Evolutionary conservation across 2,888 invertebrate species (phyloP).

Genomic region (Sicus ferrugineus): DNA sequence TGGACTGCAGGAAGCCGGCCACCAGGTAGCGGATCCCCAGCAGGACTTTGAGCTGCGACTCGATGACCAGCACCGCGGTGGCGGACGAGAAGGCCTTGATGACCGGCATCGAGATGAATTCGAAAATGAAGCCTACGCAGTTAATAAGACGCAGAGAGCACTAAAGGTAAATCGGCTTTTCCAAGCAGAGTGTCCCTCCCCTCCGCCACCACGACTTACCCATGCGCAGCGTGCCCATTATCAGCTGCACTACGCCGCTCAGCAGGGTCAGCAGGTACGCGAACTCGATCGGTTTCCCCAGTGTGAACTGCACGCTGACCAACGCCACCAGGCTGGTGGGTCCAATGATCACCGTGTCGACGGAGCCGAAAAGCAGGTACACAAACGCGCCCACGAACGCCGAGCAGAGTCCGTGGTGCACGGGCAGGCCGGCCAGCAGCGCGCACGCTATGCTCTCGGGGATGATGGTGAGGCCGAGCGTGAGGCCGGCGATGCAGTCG

Average conservation of each 20-base stretch:
- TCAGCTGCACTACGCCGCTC: conserved; percentile 78
- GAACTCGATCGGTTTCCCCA: conserved; percentile 75
- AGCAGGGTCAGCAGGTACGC: conserved; percentile 80
- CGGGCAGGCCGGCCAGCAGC: conserved; percentile 80
- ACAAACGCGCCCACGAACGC: conserved; percentile 88
- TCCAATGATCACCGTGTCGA: conserved; percentile 81
- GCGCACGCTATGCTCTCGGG: conserved; percentile 97
- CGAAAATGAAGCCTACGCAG: conserved; percentile 78
- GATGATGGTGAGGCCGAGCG: conserved; percentile 89
- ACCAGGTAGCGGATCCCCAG: conserved; percentile 77
- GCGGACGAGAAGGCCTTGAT: conserved; percentile 89
- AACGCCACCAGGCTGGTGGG: conserved; percentile 86
- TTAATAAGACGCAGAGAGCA: too few species aligned
- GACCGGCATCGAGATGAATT: conserved; percentile 85
- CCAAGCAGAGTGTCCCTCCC: neutral
- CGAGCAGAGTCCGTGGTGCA: conserved; percentile 92
- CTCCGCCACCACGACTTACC: conserved; percentile 67
- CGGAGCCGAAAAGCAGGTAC: conserved; percentile 87
- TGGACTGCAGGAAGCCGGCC: conserved; percentile 72
- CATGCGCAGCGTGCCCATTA: conserved; percentile 80
- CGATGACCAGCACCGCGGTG: conserved; percentile 80
- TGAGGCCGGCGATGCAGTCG: conserved; percentile 86
- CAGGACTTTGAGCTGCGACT: conserved; percentile 79
- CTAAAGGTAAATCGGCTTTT: neutral
- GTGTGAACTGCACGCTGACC: conserved; percentile 79